phyloP scores from a whole-genome alignment of 64 coral and sea anemone species.

The Stichodactyla mertensii region DNA sequence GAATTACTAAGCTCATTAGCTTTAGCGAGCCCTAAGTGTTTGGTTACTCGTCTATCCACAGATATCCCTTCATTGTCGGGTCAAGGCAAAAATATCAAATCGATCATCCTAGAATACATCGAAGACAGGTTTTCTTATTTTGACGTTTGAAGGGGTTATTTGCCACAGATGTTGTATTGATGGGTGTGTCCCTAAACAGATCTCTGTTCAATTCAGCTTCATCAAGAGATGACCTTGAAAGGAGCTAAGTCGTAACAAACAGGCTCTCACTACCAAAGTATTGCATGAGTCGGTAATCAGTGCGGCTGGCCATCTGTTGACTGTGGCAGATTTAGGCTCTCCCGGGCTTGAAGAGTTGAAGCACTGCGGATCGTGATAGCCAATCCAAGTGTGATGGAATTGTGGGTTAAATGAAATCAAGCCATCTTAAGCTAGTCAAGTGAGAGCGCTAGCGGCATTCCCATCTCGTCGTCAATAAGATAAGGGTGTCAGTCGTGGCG shows the following conservation, averaged over 20 bases:
- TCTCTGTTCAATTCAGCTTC: background rate
- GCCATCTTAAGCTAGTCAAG: conserved; percentile 8
- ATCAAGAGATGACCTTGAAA: background rate
- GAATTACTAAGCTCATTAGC: conserved; percentile 33
- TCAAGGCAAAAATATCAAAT: conserved; percentile 8
- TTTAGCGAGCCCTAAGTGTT: background rate
- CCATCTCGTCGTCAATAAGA: conserved; percentile 7
- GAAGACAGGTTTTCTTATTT: background rate
- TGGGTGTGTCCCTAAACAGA: background rate
- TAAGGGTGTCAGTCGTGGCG: conserved; percentile 3
- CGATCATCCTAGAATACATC: background rate
- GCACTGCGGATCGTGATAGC: conserved; percentile 1
- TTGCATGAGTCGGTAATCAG: conserved; percentile 1
- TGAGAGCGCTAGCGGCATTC: background rate
- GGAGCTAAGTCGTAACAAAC: background rate
- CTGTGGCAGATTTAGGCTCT: background rate
- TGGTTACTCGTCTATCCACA: conserved; percentile 7
- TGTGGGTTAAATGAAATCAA: conserved; percentile 8
- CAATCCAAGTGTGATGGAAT: background rate
- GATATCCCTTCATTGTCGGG: background rate
- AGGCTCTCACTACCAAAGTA: background rate
- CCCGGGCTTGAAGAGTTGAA: background rate
- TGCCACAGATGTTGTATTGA: background rate
- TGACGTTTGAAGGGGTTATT: background rate
- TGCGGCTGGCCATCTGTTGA: background rate